A percentile compares a stretch with the other conserved stretches of the same genome.
Evolutionary conservation across 2,888 invertebrate genomes (phyloP).

Genomic region (Leptothorax acervorum): DNA sequence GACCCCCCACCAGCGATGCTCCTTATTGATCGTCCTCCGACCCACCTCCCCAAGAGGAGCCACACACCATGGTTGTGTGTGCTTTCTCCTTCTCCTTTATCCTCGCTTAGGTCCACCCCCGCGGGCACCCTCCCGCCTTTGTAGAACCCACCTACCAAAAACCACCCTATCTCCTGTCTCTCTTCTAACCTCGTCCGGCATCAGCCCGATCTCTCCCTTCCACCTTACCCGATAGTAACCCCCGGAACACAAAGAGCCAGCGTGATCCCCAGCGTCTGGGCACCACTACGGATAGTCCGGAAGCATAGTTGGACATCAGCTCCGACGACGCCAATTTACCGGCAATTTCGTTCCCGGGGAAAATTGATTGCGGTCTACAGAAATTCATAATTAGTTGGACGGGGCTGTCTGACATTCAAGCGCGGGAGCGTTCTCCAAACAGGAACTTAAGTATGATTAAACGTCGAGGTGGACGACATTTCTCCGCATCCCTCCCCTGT

Average conservation of each 20-base stretch:
- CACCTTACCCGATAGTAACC: constrained; percentile 72
- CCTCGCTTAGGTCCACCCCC: constrained; percentile 83
- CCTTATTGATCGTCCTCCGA: constrained; percentile 86
- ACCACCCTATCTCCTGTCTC: constrained; percentile 77
- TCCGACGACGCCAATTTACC: constrained; percentile 74
- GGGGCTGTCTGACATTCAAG: constrained; percentile 64
- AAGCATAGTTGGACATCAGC: constrained; percentile 72
- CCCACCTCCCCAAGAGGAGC: constrained; percentile 78
- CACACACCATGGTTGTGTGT: constrained; percentile 73
- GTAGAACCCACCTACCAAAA: constrained; percentile 83
- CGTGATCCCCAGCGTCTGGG: constrained; percentile 75
- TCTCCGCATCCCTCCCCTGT: constrained; percentile 31
- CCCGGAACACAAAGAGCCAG: constrained; percentile 72
- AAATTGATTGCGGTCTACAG: constrained; percentile 75
- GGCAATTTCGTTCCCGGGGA: constrained; percentile 77
- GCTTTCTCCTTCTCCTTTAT: constrained; percentile 82
- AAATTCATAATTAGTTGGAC: constrained; percentile 76
- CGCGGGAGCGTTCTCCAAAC: constrained; percentile 60
- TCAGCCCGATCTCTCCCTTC: constrained; percentile 48
- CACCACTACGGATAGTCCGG: constrained; percentile 71
- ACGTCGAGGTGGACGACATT: constrained; percentile 64
- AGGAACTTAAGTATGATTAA: constrained; percentile 73
- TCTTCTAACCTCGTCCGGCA: constrained; percentile 55
- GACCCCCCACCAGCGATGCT: constrained; percentile 83
- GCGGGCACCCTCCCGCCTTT: constrained; percentile 81